These are phyloP conservation scores for Agonopterix alstromeriana DNA, from an alignment of 2,888 invertebrate species.

Conservation along the genomic window DNA sequence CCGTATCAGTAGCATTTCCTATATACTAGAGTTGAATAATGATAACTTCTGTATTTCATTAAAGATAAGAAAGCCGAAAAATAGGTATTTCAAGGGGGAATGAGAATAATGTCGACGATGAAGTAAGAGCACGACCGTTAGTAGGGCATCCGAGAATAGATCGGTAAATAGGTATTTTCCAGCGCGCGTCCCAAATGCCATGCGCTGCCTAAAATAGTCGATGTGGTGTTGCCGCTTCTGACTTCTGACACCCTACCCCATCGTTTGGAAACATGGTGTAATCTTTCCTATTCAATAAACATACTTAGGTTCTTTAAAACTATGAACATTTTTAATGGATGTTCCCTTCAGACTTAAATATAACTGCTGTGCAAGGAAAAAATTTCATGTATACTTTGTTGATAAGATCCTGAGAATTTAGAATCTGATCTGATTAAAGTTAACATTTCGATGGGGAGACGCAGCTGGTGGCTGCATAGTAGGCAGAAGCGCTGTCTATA, in stretches of 20 bases:
- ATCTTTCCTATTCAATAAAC: too few relatives aligned
- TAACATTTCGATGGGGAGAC: too few relatives aligned
- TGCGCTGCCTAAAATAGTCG: constrained; percentile 63
- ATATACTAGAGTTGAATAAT: background rate
- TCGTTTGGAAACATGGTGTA: constrained; percentile 8
- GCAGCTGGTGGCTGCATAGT: too few relatives aligned
- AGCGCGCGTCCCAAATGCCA: constrained; percentile 66
- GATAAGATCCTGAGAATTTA: too few relatives aligned
- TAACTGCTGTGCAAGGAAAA: too few relatives aligned
- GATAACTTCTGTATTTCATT: background rate
- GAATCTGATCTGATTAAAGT: too few relatives aligned
- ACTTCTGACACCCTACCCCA: constrained; percentile 47
- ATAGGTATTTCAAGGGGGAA: background rate
- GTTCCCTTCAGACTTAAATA: too few relatives aligned
- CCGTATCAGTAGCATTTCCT: background rate
- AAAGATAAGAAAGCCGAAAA: background rate
- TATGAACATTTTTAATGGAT: too few relatives aligned
- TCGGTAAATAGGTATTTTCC: constrained; percentile 60
- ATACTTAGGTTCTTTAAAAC: too few relatives aligned
- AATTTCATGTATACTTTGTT: too few relatives aligned
- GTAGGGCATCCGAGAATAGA: constrained; percentile 68
- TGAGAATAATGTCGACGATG: constrained; percentile 25
- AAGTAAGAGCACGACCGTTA: constrained; percentile 39
- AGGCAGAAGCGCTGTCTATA: too few relatives aligned
- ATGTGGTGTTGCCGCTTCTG: constrained; percentile 32